Conservation (phyloP, 2,113 vertebrate genomes). For the Phasianus colchicus region DNA sequence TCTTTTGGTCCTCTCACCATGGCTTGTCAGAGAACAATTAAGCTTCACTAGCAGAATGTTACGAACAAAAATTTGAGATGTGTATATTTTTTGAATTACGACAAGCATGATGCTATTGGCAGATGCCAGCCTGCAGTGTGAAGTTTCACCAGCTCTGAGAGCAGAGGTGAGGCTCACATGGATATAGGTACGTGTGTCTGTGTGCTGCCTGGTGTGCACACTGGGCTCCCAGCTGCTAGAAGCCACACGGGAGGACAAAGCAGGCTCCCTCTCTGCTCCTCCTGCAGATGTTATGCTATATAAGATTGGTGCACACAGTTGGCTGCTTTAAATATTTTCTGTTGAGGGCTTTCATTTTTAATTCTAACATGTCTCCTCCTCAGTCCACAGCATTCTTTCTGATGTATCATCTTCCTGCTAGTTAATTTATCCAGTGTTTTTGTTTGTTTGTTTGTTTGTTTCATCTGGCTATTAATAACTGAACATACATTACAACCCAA, state of each 20-base stretch:
- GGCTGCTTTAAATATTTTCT: background rate
- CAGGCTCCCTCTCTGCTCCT: accelerated
- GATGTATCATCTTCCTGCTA: background rate
- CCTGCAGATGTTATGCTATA: background rate
- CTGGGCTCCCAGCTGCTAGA: accelerated
- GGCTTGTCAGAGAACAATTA: background rate
- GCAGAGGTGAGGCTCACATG: accelerated
- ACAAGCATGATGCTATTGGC: background rate
- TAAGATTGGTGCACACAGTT: background rate
- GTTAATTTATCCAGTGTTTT: background rate
- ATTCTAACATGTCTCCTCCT: background rate
- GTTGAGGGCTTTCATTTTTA: background rate
- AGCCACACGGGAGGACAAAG: background rate
- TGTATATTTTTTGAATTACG: background rate
- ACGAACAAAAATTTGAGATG: background rate
- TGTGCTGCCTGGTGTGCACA: accelerated
- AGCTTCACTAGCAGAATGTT: background rate
- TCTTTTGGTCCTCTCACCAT: background rate
- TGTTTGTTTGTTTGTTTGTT: background rate
- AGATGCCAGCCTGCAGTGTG: background rate
- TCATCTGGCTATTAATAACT: background rate
- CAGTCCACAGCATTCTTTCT: background rate
- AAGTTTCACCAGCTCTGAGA: background rate
- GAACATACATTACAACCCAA: background rate
- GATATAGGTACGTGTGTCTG: background rate